Conservation (phyloP, 2,113 vertebrate species). For the Syngnathoides biaculeatus region DNA sequence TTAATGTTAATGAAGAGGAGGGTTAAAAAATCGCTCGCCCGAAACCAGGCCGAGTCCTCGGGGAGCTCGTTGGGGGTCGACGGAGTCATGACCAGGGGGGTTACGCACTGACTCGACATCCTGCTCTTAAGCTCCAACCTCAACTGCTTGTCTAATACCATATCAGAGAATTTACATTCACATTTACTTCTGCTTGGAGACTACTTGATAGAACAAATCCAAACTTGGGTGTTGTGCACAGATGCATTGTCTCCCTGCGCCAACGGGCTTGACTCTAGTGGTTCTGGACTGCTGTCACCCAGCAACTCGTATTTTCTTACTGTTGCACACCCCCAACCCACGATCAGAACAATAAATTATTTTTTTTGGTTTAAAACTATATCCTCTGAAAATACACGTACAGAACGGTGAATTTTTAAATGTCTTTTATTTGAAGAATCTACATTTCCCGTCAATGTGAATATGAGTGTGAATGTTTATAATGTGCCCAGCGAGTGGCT, state of each 20-base stretch:
- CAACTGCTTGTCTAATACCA: background rate
- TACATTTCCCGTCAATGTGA: no score
- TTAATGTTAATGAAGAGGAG: slow-evolving; percentile 64
- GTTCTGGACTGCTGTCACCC: no score
- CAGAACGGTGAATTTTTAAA: no score
- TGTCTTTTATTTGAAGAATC: no score
- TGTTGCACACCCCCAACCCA: no score
- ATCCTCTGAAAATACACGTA: no score
- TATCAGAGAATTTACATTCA: background rate
- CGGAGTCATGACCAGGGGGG: slow-evolving; percentile 8
- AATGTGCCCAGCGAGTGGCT: no score
- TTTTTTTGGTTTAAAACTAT: no score
- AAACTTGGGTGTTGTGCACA: background rate
- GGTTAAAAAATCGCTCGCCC: slow-evolving; percentile 36
- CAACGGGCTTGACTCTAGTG: background rate
- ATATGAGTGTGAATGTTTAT: no score
- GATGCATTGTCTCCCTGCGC: slow-evolving; percentile 7
- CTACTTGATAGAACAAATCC: background rate
- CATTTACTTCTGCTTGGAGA: slow-evolving; percentile 4
- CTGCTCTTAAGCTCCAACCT: slow-evolving; percentile 15
- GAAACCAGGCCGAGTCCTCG: slow-evolving; percentile 24
- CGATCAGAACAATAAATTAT: no score
- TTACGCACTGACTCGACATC: slow-evolving; percentile 20
- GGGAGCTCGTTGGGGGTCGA: slow-evolving; percentile 14
- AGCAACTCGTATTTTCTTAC: no score